Percentiles rank a stretch among this genome's conserved stretches.
Conservation (phyloP, 30 jellyfish, hydroid and myxozoan species). For the Chironex yamaguchii region DNA sequence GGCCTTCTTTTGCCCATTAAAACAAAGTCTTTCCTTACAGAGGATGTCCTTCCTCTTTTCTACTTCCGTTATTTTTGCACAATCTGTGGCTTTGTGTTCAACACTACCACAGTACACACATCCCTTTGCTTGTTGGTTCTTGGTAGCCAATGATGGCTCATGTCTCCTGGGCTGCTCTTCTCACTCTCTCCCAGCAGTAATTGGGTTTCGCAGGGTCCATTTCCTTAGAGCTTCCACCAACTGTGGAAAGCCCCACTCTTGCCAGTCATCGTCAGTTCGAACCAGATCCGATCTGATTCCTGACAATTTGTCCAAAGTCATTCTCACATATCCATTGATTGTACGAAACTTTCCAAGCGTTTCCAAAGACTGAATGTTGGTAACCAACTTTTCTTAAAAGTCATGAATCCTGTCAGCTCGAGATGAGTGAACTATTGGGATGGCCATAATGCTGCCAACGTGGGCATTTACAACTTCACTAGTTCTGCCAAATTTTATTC, state of each 20-base stretch:
- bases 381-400: slow-evolving; percentile 43
- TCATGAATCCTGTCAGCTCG: slow-evolving; percentile 43
- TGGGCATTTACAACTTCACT: slow-evolving; percentile 81
- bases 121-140: too few species aligned
- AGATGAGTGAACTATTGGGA: slow-evolving; percentile 48
- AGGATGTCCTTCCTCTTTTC: slow-evolving; percentile 31
- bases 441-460: slow-evolving; percentile 27
- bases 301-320: slow-evolving; percentile 78
- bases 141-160: neutral
- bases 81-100: slow-evolving; percentile 26
- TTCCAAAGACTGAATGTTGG: slow-evolving; percentile 71
- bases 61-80: neutral
- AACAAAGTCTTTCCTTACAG: neutral
- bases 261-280: slow-evolving; percentile 75
- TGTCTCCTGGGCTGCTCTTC: slow-evolving; percentile 17
- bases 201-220: slow-evolving; percentile 84
- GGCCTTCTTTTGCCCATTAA: too few species aligned
- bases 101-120: slow-evolving; percentile 29
- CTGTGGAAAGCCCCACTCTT: slow-evolving; percentile 73
- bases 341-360: slow-evolving; percentile 73
- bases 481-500: slow-evolving; percentile 68
- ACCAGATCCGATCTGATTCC: slow-evolving; percentile 76
- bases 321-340: slow-evolving; percentile 64
- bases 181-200: slow-evolving; percentile 25
- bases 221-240: slow-evolving; percentile 56